Evolutionary conservation across 2,797 vertebrate genomes (phyloP).

Genomic region (Tiaroga cobitis): DNA sequence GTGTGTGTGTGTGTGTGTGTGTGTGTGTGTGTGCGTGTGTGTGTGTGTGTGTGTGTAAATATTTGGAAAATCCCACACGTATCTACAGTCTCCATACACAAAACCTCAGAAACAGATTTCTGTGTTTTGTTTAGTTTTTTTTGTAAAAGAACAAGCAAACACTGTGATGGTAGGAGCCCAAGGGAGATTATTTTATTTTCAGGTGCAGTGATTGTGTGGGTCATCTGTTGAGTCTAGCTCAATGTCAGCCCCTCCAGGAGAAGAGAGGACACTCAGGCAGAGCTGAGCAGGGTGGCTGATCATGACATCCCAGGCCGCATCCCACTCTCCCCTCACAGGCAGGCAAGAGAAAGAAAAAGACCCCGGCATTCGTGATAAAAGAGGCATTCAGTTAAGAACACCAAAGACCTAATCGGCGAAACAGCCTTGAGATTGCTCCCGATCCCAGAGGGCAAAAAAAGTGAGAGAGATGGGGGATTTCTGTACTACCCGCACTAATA

Average conservation of each 20-base stretch:
- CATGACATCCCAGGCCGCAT: conserved; percentile 43
- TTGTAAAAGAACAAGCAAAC: too few species aligned
- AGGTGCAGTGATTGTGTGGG: conserved; percentile 64
- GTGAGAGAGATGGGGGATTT: conserved; percentile 63
- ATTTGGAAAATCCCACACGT: background rate
- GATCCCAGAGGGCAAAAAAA: conserved; percentile 64
- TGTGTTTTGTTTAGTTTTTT: too few species aligned
- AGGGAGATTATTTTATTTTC: conserved; percentile 66
- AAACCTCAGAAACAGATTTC: background rate
- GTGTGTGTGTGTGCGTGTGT: too few species aligned
- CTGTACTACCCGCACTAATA: conserved; percentile 63
- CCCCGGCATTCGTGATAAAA: conserved; percentile 70
- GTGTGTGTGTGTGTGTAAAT: too few species aligned
- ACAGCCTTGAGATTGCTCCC: conserved; percentile 71
- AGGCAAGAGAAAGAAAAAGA: conserved; percentile 62
- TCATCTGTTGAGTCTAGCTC: conserved; percentile 68
- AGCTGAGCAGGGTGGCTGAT: conserved; percentile 48
- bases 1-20: too few species aligned
- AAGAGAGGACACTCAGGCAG: conserved; percentile 35
- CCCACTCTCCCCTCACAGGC: conserved; percentile 41
- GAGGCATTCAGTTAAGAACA: conserved; percentile 76
- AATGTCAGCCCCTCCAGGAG: conserved; percentile 63
- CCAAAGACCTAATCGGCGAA: conserved; percentile 75
- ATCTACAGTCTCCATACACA: background rate
- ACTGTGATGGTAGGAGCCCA: conserved; percentile 13